Base-by-base conservation (phyloP, 2,797 vertebrate species). In the Pelodytes ibericus region DNA sequence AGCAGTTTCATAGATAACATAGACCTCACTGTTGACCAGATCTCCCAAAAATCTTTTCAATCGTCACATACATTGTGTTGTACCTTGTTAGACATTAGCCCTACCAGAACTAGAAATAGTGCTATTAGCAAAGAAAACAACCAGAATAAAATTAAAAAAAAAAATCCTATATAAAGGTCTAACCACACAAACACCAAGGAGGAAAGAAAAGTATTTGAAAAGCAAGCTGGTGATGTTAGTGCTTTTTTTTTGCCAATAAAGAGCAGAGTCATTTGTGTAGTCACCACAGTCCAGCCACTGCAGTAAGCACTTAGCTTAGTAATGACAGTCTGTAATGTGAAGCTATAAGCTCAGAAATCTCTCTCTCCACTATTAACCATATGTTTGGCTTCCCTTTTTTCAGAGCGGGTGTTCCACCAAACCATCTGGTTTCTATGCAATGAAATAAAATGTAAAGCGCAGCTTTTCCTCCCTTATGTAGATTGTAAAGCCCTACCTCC, bases 381-480 rank as follows among this genome's bases (percentile, higher is more conserved):
- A 93, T 94, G 93, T 90, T 92, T 91, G 90, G 88, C 88, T 93
- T 86, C 16, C 85, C 82, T 2, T 66, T 86, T 87, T 84, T 90
- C 90, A 63, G 86, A 89, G 86, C 84, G 87, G 91, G 89, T 93
- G 93, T 93, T 94, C 91, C 92, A 93, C 91, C 77, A 59, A 79
- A 87, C 91, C 94, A 96, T 95, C 94, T 96, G 95, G 93, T 94
- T 94, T 89, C 91, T 87, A 94, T 96, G 93, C 92, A 87, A 87
- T 88, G 82, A 88, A 61, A 87, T 88, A 91, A 90, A 91, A 87
- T 84, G 88, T 86, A 91, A 89, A 89, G 89, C 85, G 85, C 82
- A 88, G 82, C 87, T 86, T 82, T 86, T 87, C n/a, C n/a, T 88
- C 89, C 92, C 87, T 90, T 87, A 72, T 71, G 86, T 86, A 87